These are phyloP conservation scores for Gymnocypris eckloni DNA, from an alignment of 2,797 vertebrate species.

Conservation along the genomic window DNA sequence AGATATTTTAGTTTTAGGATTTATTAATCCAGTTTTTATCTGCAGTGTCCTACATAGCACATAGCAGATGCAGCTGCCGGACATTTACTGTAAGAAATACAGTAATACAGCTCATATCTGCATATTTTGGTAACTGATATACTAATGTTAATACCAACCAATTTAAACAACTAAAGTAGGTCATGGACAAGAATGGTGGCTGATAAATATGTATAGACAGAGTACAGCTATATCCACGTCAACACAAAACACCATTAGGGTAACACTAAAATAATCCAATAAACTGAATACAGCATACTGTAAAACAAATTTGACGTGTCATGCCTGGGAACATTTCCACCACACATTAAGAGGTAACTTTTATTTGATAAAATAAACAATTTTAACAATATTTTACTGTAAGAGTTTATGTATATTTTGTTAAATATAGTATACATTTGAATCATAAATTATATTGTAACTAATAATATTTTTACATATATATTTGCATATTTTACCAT, in stretches of 20 bases:
- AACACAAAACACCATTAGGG: background rate
- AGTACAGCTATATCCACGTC: background rate
- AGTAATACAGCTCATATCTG: background rate
- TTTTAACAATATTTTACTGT: background rate
- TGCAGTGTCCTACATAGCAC: slow-evolving; percentile 3
- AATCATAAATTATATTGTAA: background rate
- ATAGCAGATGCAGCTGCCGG: background rate
- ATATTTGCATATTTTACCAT: background rate
- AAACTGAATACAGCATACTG: background rate
- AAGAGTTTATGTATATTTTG: background rate
- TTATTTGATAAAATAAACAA: background rate
- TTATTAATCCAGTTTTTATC: slow-evolving; percentile 21
- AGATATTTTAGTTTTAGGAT: slow-evolving; percentile 7
- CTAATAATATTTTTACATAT: background rate
- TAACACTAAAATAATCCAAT: background rate
- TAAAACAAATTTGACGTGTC: background rate
- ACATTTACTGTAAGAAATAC: slow-evolving; percentile 11
- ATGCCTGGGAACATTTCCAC: background rate
- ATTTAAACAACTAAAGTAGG: background rate
- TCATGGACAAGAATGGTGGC: background rate
- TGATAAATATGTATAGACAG: background rate
- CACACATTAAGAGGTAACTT: background rate
- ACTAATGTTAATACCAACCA: slow-evolving; percentile 8
- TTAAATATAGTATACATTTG: background rate
- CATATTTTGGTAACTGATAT: background rate